Evolutionary conservation across 2,888 invertebrate genomes (phyloP).

Genomic region (Formica aserva): DNA sequence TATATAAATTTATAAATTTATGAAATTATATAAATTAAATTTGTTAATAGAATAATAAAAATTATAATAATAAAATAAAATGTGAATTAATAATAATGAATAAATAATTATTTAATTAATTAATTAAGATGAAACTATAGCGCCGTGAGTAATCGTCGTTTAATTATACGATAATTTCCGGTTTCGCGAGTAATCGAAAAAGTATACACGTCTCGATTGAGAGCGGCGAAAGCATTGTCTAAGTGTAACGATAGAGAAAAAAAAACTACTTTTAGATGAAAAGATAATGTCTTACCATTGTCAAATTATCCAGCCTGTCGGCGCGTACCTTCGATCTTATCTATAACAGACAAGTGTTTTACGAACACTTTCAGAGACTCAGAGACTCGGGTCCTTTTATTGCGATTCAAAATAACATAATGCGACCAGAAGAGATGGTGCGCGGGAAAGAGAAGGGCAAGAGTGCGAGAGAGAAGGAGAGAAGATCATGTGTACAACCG

Average conservation of each 20-base stretch:
- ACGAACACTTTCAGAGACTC: conserved; percentile 61
- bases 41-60: background rate
- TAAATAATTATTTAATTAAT: background rate
- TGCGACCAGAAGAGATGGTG: background rate
- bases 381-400: background rate
- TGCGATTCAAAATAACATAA: conserved; percentile 34
- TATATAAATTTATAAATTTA: too few species aligned
- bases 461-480: background rate
- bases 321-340: conserved; percentile 63
- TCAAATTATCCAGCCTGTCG: conserved; percentile 65
- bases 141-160: background rate
- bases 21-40: background rate
- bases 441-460: background rate
- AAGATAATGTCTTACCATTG: conserved; percentile 65
- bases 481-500: conserved; percentile 21
- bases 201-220: background rate
- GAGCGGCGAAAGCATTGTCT: conserved; percentile 24
- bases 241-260: conserved; percentile 35
- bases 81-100: background rate
- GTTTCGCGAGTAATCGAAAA: background rate
- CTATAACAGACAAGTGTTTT: conserved; percentile 68
- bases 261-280: conserved; percentile 59
- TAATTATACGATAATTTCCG: background rate
- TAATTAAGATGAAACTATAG: background rate
- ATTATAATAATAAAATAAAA: background rate